Evolutionary conservation across 1,140 invertebrate genomes (phyloP).

Genomic region (Drosophila suzukii): DNA sequence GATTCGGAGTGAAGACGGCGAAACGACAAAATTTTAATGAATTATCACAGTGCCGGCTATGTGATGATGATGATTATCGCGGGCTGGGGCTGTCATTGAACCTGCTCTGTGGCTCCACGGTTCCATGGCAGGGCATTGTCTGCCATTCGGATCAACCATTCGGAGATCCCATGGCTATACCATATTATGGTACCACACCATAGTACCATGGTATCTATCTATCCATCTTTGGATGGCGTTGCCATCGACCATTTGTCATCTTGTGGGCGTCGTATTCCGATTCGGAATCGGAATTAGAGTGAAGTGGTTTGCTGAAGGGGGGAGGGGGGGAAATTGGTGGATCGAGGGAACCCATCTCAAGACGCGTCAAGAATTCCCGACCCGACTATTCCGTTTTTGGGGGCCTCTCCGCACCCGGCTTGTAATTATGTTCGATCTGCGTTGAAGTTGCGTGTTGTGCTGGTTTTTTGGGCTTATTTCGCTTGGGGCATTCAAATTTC

Average conservation of each 20-base stretch:
- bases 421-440: slow-evolving; percentile 43
- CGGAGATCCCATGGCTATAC: slow-evolving; percentile 6
- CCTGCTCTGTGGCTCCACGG: slow-evolving; percentile 24
- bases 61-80: slow-evolving; percentile 42
- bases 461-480: background rate
- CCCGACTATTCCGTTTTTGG: slow-evolving; percentile 18
- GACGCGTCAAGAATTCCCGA: slow-evolving; percentile 7
- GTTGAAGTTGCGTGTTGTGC: slow-evolving; percentile 15
- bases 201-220: background rate
- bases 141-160: slow-evolving; percentile 21
- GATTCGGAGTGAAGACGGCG: slow-evolving; percentile 11
- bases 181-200: slow-evolving; percentile 16
- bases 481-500: slow-evolving; percentile 57
- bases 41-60: slow-evolving; percentile 40
- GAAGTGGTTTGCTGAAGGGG: background rate
- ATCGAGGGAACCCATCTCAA: slow-evolving; percentile 17
- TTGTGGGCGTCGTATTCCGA: slow-evolving; percentile 45
- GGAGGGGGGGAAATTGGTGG: background rate
- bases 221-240: slow-evolving; percentile 26
- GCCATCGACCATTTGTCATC: slow-evolving; percentile 57
- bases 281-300: slow-evolving; percentile 29
- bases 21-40: slow-evolving; percentile 48
- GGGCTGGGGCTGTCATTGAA: slow-evolving; percentile 46
- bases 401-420: slow-evolving; percentile 6
- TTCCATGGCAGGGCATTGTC: slow-evolving; percentile 34